These are phyloP conservation scores for Drosophila borborema DNA, from an alignment of 2,888 invertebrate species.

Conservation along the genomic window DNA sequence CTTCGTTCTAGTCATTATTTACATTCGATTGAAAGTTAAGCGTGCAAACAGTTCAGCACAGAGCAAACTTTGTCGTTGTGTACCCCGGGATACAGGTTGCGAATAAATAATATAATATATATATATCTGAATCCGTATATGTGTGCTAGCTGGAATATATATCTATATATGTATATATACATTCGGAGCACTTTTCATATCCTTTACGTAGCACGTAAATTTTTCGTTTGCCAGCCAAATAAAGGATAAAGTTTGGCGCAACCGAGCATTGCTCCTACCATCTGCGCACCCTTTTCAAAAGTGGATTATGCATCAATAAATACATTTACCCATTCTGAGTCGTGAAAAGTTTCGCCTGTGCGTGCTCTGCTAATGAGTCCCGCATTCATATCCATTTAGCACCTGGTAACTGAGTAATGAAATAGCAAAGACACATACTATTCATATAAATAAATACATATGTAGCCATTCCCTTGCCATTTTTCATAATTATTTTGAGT, in stretches of 20 bases:
- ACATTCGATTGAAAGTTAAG: slow-evolving; percentile 82
- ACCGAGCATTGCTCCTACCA: slow-evolving; percentile 18
- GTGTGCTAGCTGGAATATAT: not conserved
- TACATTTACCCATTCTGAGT: not conserved
- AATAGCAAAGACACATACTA: slow-evolving; percentile 50
- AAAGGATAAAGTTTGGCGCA: slow-evolving; percentile 71
- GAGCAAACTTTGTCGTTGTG: slow-evolving; percentile 60
- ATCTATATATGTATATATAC: not conserved
- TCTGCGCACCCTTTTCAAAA: slow-evolving; percentile 57
- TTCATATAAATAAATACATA: slow-evolving; percentile 43
- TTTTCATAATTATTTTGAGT: slow-evolving; percentile 44
- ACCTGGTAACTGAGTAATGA: slow-evolving; percentile 46
- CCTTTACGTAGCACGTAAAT: slow-evolving; percentile 63
- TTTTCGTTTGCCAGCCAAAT: slow-evolving; percentile 55
- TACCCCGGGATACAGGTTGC: slow-evolving; percentile 13
- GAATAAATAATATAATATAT: slow-evolving; percentile 40
- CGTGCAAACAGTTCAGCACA: slow-evolving; percentile 69
- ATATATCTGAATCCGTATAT: slow-evolving; percentile 17
- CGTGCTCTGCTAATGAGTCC: slow-evolving; percentile 69
- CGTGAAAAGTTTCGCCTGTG: slow-evolving; percentile 65
- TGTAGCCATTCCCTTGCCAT: slow-evolving; percentile 11
- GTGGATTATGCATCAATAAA: slow-evolving; percentile 71
- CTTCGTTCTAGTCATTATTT: slow-evolving; percentile 73
- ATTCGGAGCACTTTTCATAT: slow-evolving; percentile 28
- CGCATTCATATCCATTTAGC: slow-evolving; percentile 72